A percentile compares a stretch with the other conserved stretches of the same genome.
These are phyloP conservation scores for Falco columbarius DNA, from an alignment of 2,797 vertebrate genomes.

Conservation along the genomic window DNA sequence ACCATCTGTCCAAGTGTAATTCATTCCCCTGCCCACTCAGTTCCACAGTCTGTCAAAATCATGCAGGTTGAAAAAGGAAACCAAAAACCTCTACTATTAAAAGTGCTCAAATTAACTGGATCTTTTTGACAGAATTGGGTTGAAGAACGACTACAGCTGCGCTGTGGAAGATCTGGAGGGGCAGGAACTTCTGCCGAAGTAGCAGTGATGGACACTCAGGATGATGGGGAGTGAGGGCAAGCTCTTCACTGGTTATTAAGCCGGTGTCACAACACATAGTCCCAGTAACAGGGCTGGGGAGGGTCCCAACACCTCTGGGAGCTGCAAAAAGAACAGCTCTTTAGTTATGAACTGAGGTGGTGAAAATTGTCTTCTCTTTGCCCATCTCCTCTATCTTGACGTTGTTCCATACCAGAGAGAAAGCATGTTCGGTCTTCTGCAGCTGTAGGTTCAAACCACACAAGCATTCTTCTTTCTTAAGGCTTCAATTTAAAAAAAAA, in stretches of 20 bases:
- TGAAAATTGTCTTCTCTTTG: neutral
- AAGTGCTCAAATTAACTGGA: neutral
- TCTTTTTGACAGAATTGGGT: slow-evolving; percentile 55
- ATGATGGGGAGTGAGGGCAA: neutral
- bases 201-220: rapidly evolving
- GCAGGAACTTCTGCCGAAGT: neutral
- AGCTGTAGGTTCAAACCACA: neutral
- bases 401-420: neutral
- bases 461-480: neutral
- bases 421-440: neutral
- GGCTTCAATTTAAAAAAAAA: neutral
- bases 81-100: neutral
- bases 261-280: neutral
- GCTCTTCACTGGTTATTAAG: neutral
- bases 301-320: neutral
- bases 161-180: neutral
- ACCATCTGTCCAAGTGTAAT: slow-evolving; percentile 57
- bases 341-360: neutral
- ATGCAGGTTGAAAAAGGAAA: slow-evolving; percentile 9
- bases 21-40: slow-evolving; percentile 50
- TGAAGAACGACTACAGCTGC: neutral
- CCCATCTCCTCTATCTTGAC: neutral
- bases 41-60: slow-evolving; percentile 58
- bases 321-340: neutral
- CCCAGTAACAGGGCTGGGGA: neutral